Percentiles rank a stretch among this genome's conserved stretches.
Evolutionary conservation across 1,140 invertebrate genomes (phyloP).

Genomic region (Sesamia nonagrioides): DNA sequence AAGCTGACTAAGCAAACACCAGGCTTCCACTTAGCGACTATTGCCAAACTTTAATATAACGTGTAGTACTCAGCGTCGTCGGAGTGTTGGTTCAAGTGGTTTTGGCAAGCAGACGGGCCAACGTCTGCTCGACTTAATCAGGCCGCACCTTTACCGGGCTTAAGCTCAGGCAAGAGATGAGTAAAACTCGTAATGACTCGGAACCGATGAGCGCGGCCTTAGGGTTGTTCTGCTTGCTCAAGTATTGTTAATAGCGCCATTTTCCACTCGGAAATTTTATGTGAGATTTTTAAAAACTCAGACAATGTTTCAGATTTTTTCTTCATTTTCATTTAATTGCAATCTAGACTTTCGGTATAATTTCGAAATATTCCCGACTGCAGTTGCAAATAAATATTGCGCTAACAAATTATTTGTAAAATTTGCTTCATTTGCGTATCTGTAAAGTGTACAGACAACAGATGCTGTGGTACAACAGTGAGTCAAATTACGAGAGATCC

Average conservation of each 20-base stretch:
- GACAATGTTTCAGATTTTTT: constrained; percentile 28
- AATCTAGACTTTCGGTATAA: constrained; percentile 21
- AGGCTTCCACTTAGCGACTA: constrained; percentile 64
- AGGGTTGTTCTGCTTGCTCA: constrained; percentile 60
- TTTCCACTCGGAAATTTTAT: constrained; percentile 40
- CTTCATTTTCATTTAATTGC: not conserved
- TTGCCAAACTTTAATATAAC: constrained; percentile 74
- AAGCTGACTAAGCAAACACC: constrained; percentile 57
- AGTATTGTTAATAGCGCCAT: constrained; percentile 50
- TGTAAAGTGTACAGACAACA: constrained; percentile 45
- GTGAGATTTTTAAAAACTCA: constrained; percentile 33
- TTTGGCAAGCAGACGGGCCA: constrained; percentile 75
- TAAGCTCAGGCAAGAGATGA: constrained; percentile 62
- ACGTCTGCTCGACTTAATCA: constrained; percentile 77
- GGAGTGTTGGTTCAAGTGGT: constrained; percentile 73
- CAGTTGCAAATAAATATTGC: constrained; percentile 10
- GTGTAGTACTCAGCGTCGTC: constrained; percentile 59
- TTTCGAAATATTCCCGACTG: constrained; percentile 1
- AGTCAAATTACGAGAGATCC: constrained; percentile 38
- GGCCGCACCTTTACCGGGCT: constrained; percentile 74
- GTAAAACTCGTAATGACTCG: constrained; percentile 80
- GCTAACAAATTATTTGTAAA: constrained; percentile 24
- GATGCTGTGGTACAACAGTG: constrained; percentile 38
- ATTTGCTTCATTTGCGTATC: constrained; percentile 30
- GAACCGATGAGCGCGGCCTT: constrained; percentile 69